Conservation (phyloP, 2,113 vertebrate species). For the Turnix velox region DNA sequence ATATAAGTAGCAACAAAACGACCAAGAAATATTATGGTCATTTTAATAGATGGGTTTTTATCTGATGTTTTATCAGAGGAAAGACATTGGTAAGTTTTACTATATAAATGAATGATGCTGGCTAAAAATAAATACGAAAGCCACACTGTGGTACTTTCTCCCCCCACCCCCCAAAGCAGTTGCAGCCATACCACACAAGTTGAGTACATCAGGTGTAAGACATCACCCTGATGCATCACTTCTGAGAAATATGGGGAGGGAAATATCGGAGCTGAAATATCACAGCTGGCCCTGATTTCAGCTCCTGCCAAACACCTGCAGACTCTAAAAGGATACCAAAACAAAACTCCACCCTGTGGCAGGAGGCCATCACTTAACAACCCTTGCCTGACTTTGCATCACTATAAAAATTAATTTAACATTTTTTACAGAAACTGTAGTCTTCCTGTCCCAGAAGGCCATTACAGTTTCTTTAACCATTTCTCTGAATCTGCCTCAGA, state of each 20-base stretch:
- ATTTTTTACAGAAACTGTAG: conserved; percentile 72
- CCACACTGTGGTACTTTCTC: background rate
- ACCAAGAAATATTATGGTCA: background rate
- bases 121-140: background rate
- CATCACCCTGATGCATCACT: conserved; percentile 74
- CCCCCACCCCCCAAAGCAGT: background rate
- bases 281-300: conserved; percentile 77
- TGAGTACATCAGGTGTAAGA: conserved; percentile 78
- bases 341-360: conserved; percentile 82
- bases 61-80: background rate
- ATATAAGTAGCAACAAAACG: background rate
- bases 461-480: conserved; percentile 61
- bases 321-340: conserved; percentile 81
- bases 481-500: conserved; percentile 62
- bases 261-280: conserved; percentile 77
- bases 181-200: conserved; percentile 77
- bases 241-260: conserved; percentile 79
- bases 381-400: conserved; percentile 74
- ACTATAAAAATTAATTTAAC: conserved; percentile 78
- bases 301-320: conserved; percentile 83
- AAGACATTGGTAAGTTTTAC: background rate
- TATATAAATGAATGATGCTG: background rate
- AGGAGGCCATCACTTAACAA: conserved; percentile 73
- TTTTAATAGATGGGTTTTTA: background rate
- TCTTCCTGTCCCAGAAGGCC: conserved; percentile 74